phyloP scores from a whole-genome alignment of 2,888 invertebrate genomes.

The Thalpophila matura region DNA sequence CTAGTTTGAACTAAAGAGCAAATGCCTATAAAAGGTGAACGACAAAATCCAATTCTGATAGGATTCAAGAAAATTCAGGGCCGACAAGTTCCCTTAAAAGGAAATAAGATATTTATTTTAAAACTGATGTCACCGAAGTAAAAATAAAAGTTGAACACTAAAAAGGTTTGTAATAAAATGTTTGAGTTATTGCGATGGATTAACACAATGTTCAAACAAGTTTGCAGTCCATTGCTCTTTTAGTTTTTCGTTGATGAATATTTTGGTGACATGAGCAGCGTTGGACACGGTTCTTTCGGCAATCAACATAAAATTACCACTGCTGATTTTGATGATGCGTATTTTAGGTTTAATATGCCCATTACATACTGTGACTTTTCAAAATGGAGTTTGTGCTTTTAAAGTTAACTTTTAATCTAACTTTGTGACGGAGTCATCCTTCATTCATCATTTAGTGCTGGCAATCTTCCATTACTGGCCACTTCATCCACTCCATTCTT shows the following conservation, averaged over 20 bases:
- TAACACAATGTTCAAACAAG: not conserved
- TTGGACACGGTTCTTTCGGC: not conserved
- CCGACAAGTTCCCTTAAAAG: constrained; percentile 34
- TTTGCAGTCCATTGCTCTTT: not conserved
- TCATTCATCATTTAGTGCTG: too few relatives aligned
- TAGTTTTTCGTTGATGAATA: not conserved
- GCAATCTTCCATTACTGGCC: too few relatives aligned
- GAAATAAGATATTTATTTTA: constrained; percentile 26
- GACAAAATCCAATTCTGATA: constrained; percentile 13
- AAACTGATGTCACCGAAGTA: constrained; percentile 40
- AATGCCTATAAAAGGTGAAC: constrained; percentile 28
- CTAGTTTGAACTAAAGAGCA: constrained; percentile 21
- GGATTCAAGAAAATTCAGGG: constrained; percentile 34
- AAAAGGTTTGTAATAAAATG: constrained; percentile 33
- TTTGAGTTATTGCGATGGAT: constrained; percentile 15
- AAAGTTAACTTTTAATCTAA: too few relatives aligned
- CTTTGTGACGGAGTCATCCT: too few relatives aligned
- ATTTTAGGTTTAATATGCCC: too few relatives aligned
- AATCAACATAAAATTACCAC: too few relatives aligned
- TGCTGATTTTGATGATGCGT: too few relatives aligned
- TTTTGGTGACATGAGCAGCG: not conserved
- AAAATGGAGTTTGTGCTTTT: too few relatives aligned
- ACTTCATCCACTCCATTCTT: too few relatives aligned
- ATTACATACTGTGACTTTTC: too few relatives aligned
- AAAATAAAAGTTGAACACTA: constrained; percentile 31